Conservation (phyloP, 2,888 invertebrate genomes). For the Cantharis nigra region DNA sequence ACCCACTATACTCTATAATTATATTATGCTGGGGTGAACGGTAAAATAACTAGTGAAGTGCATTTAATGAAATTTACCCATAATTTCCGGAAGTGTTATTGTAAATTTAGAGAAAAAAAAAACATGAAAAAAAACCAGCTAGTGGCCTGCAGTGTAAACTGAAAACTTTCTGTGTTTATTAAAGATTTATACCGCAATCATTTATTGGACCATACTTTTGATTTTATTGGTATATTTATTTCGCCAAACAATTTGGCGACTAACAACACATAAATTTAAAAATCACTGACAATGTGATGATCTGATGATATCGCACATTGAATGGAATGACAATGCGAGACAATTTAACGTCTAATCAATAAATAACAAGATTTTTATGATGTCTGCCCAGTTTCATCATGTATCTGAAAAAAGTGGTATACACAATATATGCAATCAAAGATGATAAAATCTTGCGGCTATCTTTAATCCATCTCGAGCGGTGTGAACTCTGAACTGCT, state of each 20-base stretch:
- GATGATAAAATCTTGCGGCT: slow-evolving; percentile 30
- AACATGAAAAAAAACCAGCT: no score
- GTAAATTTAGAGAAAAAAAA: not conserved
- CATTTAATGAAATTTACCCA: not conserved
- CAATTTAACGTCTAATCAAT: not conserved
- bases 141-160: no score
- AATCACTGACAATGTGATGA: not conserved
- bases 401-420: not conserved
- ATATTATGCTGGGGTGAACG: not conserved
- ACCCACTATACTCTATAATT: not conserved
- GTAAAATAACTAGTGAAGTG: not conserved
- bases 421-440: slow-evolving; percentile 31
- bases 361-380: not conserved
- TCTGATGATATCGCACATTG: not conserved
- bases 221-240: no score
- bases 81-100: not conserved
- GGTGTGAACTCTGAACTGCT: slow-evolving; percentile 32
- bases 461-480: slow-evolving; percentile 26
- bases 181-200: no score
- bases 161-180: no score
- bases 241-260: not conserved
- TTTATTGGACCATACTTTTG: no score
- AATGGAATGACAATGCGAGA: not conserved
- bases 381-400: not conserved
- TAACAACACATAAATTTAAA: not conserved